Evolutionary conservation across 1,140 invertebrate genomes (phyloP).

Genomic region (Drosophila busckii): DNA sequence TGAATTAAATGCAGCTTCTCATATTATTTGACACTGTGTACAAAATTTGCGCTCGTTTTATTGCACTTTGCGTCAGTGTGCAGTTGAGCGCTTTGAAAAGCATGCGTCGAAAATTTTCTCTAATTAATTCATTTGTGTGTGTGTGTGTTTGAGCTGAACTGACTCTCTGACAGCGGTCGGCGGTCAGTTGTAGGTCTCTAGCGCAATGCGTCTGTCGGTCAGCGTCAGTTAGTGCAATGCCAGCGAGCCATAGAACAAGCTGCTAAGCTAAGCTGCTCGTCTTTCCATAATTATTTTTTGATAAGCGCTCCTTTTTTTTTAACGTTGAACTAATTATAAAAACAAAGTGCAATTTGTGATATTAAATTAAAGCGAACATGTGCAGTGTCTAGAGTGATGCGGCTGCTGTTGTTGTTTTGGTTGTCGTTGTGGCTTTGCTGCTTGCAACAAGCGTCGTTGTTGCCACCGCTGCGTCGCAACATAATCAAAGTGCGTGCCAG

Average conservation of each 20-base stretch:
- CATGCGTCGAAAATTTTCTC: constrained; percentile 59
- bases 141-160: constrained; percentile 26
- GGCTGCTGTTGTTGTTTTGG: constrained; percentile 2
- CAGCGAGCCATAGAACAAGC: constrained; percentile 58
- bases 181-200: constrained; percentile 10
- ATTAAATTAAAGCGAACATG: constrained; percentile 5
- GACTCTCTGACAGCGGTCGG: constrained; percentile 8
- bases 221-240: constrained; percentile 61
- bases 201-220: constrained; percentile 20
- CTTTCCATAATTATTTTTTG: constrained; percentile 3
- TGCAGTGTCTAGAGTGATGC: neutral
- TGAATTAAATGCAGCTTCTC: too few species aligned
- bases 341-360: constrained; percentile 1
- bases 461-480: constrained; percentile 27
- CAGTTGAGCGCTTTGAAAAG: constrained; percentile 29
- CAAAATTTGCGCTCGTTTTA: too few species aligned
- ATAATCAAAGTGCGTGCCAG: constrained; percentile 62
- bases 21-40: too few species aligned
- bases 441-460: neutral
- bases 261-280: constrained; percentile 20
- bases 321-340: too few species aligned
- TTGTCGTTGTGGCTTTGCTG: neutral
- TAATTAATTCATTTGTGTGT: constrained; percentile 61
- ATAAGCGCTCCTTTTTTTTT: neutral
- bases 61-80: too few species aligned